Evolutionary conservation across 2,113 vertebrate species (phyloP), one percentile per base, ranked within the genome.

Genomic region (Donacobius atricapilla): DNA sequence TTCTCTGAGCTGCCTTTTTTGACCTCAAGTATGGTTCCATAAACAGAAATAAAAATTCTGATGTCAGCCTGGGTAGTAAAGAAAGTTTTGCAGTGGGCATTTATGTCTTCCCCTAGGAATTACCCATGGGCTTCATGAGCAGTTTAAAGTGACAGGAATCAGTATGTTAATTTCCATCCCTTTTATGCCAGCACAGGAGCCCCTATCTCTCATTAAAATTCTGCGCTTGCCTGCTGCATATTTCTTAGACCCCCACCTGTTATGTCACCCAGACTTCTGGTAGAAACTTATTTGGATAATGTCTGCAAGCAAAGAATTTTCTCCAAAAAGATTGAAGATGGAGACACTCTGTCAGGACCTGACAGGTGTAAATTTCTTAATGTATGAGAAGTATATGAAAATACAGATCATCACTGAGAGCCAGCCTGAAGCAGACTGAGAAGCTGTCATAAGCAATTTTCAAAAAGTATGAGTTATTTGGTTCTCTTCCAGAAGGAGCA

Each of bases 341-440:
- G 97, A 97, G 95, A 94, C 91, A 95, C 92, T 97, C 89, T 96
- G 93, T 98, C 97, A 98, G 66, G 94, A 91, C 80, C 93, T 98
- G 97, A 97, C 98, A 98, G 97, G 97, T 97, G 90, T 97, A 98
- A 97, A 97, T 98, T 98, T 98, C 94, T 96, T 94, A 96, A 98
- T 97, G 95, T 97, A 97, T 97, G 96, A 98, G 94, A 85, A 92
- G 92, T 98, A 83, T 97, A 97, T 98, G 97, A 98, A 98, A 97
- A 98, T 97, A 98, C 97, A 96, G 97, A 97, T 98, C 97, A 97
- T 90, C 72, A 79, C 75, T 79, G 93, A 96, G 94, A 95, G 50
- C 68, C 94, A 97, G 94, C 97, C 97, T 96, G 93, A 97, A 98
- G 97, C 97, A 96, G 96, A 97, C 96, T 95, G 97, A 97, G 98